Percentiles rank a stretch among this genome's conserved stretches.
Conservation (phyloP, 2,797 vertebrate species). For the Molossus molossus region DNA sequence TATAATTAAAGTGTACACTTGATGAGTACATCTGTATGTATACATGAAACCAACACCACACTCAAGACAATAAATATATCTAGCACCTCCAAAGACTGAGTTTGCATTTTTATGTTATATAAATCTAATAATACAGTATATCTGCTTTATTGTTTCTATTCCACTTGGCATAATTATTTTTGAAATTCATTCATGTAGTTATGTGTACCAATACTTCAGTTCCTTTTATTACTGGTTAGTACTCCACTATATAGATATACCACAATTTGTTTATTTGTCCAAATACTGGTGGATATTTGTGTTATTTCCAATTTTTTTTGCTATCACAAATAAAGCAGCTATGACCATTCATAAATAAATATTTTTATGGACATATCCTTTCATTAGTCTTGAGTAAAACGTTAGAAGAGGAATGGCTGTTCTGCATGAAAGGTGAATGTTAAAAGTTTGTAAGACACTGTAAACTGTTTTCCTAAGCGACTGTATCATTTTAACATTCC, state of each 20-base stretch:
- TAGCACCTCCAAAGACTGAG: constrained; percentile 44
- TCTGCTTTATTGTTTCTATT: not conserved
- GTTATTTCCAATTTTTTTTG: constrained; percentile 20
- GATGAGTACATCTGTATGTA: not conserved
- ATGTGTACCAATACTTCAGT: constrained; percentile 1
- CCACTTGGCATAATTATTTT: constrained; percentile 60
- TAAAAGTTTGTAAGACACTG: constrained; percentile 35
- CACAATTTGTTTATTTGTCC: constrained; percentile 50
- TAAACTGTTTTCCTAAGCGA: not conserved
- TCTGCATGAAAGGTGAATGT: not conserved
- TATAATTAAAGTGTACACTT: constrained; percentile 18
- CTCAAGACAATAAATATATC: not conserved
- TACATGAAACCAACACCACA: not conserved
- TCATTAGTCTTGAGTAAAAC: constrained; percentile 54
- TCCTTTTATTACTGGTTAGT: constrained; percentile 13
- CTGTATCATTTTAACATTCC: not conserved
- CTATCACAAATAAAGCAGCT: constrained; percentile 64
- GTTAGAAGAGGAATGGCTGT: not conserved
- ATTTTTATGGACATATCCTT: constrained; percentile 10
- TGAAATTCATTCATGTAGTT: constrained; percentile 41
- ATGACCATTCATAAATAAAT: constrained; percentile 32
- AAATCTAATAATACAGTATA: constrained; percentile 35
- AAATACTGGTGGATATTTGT: constrained; percentile 41
- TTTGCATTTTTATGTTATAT: constrained; percentile 12
- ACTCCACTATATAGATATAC: not conserved